Evolutionary conservation across 2,888 invertebrate species (phyloP), one percentile per base, ranked within the genome.

Genomic region (Augiades crinisus): DNA sequence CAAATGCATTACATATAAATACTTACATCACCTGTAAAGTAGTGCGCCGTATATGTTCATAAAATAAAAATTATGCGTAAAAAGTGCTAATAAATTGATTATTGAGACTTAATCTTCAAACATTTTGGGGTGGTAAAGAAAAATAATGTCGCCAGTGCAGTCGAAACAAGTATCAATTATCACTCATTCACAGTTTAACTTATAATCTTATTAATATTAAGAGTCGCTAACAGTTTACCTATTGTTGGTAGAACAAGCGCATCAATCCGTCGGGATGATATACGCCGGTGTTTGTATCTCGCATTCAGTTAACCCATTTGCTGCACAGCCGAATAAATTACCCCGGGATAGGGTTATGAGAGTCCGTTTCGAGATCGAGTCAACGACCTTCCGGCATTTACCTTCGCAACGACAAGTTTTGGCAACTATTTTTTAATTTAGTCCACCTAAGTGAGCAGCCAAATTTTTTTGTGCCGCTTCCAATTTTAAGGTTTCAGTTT

Each of bases 261-360:
- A 33, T 33, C 30, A 51, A 53, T 74, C 72, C 62, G 66, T 61
- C 62, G 46, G 36, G 51, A 49, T 61, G 62, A 59, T 61, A 56
- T 56, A 59, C 52, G 40, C 8, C 43, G 36, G 10, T 37, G 36
- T 37, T 44, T 44, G 51, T 44, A 62, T 63, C 63, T 63, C 62
- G 59, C 58, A 68, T 67, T 65, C 65, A 68, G 70, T 72, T 79
- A 80, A 77, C 74, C 77, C 70, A 74, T 67, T 78, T 72, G 67
- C 70, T 54, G 63, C 61, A 66, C 62, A 63, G 58, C 56, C 51
- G 61, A 63, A 74, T 78, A 72, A 75, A 76, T 75, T 70, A 67
- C 65, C 63, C 61, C 62, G 41, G 55, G 49, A 57, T 54, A 62
- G 56, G 21, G 57, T 47, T 53, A 34, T 37, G 30, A 43, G 41